Base-by-base conservation (phyloP, 2,113 vertebrate genomes). In the Dromaius novaehollandiae region DNA sequence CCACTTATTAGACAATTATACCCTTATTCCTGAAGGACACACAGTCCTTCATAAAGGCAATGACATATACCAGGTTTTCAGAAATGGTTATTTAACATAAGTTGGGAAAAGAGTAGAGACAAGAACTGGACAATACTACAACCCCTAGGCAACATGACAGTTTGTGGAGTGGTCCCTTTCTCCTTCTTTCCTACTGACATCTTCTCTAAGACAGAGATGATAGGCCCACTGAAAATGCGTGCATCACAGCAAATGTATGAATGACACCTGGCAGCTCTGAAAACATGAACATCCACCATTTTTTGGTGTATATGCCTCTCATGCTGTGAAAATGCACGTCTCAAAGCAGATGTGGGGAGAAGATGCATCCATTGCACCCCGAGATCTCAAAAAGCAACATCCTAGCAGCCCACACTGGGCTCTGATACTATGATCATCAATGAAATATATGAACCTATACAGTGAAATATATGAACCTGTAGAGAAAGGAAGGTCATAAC, bases 251-350 rank as follows among this genome's bases (percentile, higher is more conserved):
- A 93, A 44, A 34, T 50, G 68, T 44, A 80, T 16, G 55, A 93
- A 80, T 48, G 86, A 85, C 44, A 36, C 48, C 86, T 74, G 58
- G 82, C 63, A 88, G 68, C 82, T 88, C 63, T 93, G 44, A 90
- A 93, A 92, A 77, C 48, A 80, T 13, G 53, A 94, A 53, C 71
- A 86, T 92, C 58, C 76, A 69, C 88, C 68, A 91, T 68, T 69
- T 78, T 90, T 82, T 82, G 48, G 73, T 38, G 15, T 44, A 53
- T 40, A 25, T 78, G 65, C 81, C 83, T 86, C 80, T 90, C 65
- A 78, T 8, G 55, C 73, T 95, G 60, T 78, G 76, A 90, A 93
- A 93, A 88, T 63, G 12, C 77, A 46, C 34, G 26, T 77, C 89
- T 75, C 50, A 68, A 70, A 68, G 60, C 26, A 88, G 60, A 32